phyloP scores from a whole-genome alignment of 1,140 invertebrate species.

The Dreissena polymorpha region DNA sequence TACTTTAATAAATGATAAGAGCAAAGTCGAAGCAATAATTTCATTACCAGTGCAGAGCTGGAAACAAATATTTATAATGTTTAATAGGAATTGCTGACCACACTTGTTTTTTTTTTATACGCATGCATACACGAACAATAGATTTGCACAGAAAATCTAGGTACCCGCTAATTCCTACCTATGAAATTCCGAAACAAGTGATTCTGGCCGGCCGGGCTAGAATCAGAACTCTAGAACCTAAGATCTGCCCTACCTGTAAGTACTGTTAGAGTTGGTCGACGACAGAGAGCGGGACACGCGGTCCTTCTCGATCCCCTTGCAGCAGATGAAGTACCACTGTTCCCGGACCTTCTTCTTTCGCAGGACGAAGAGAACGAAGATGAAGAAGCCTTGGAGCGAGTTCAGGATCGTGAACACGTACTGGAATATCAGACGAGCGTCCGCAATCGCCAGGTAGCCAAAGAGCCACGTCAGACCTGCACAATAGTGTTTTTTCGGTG shows the following conservation, averaged over 20 bases:
- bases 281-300: conserved; percentile 59
- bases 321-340: conserved; percentile 72
- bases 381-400: conserved; percentile 82
- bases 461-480: conserved; percentile 82
- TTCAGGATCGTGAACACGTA: conserved; percentile 82
- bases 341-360: conserved; percentile 74
- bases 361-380: conserved; percentile 78
- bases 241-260: conserved; percentile 55
- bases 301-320: conserved; percentile 52
- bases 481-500: not conserved
- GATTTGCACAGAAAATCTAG: no score
- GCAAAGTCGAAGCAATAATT: no score
- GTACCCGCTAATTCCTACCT: no score
- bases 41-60: no score
- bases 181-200: no score
- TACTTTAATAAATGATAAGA: no score
- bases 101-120: no score
- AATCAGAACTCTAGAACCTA: no score
- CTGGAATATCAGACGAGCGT: conserved; percentile 79
- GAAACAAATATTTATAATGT: no score
- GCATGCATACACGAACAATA: no score
- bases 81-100: no score
- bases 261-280: conserved; percentile 59
- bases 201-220: no score
- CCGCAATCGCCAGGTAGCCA: conserved; percentile 80